Evolutionary conservation across 2,888 invertebrate species (phyloP).

Genomic region (Luperina testacea): DNA sequence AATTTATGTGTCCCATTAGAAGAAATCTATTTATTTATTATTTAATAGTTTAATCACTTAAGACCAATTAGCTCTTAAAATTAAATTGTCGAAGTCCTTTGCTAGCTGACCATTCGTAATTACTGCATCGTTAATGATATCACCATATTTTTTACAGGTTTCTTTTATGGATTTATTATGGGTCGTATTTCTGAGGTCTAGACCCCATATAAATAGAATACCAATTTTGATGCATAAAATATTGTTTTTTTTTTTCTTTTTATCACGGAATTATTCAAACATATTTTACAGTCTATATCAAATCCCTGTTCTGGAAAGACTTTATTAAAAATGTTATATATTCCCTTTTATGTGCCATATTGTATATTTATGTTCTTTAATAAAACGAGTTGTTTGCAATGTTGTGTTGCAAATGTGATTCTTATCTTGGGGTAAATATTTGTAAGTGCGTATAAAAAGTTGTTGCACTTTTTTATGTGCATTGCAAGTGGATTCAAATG

Average conservation of each 20-base stretch:
- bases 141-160: constrained; percentile 37
- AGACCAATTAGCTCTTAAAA: constrained; percentile 48
- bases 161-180: constrained; percentile 48
- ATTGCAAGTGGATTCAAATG: constrained; percentile 34
- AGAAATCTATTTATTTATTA: constrained; percentile 49
- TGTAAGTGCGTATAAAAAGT: constrained; percentile 59
- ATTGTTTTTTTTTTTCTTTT: constrained; percentile 11
- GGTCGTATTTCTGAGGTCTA: constrained; percentile 49
- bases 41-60: constrained; percentile 54
- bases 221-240: constrained; percentile 2
- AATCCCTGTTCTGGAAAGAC: constrained; percentile 27
- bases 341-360: constrained; percentile 48
- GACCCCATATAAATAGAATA: constrained; percentile 29
- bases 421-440: constrained; percentile 59
- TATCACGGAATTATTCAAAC: constrained; percentile 11
- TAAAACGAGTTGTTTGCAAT: constrained; percentile 60
- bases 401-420: constrained; percentile 56
- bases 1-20: constrained; percentile 40
- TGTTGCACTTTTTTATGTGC: constrained; percentile 51
- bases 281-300: constrained; percentile 40
- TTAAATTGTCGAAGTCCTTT: constrained; percentile 49
- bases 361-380: constrained; percentile 62
- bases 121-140: constrained; percentile 36
- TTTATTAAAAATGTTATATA: constrained; percentile 62
- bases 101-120: constrained; percentile 43